Evolutionary conservation across 2,888 invertebrate genomes (phyloP), one percentile per base, ranked within the genome.

Genomic region (Cantharis flavilabris): DNA sequence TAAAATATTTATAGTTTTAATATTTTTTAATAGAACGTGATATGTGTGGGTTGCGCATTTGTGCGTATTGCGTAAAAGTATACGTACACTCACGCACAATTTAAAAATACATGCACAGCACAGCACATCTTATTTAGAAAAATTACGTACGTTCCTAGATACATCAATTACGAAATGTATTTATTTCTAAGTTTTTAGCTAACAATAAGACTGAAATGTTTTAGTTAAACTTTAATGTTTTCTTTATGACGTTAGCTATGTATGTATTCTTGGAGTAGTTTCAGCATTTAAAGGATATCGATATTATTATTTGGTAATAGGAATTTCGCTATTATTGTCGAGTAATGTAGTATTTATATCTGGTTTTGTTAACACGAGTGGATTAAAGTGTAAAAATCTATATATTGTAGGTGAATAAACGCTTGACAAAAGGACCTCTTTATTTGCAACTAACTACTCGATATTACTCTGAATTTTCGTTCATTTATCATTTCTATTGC

Each of bases 61-160:
- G 70, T 79, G 71, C 71, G 69, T 77, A 79, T 80, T 80, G 80
- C 80, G 79, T 80, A 80, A 81, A 80, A 70, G 73, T 69, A 73
- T 76, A 79, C 79, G 75, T 72, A 76, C 79, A 76, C 76, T 74
- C 76, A 80, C 75, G 78, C 80, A 75, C 71, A 76, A 81, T 80
- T 77, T 77, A 76, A 80, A 81, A 80, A 80, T 78, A 81, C 76
- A 80, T 69, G 20, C 65, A 20, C 14, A n/a, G 65, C 65, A 26
- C 80, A 76, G 74, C 70, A 78, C 76, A 73, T 76, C 81, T 63
- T 79, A 72, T 70, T 78, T 76, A 78, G 71, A 79, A 80, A 80
- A 80, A 81, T 81, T 80, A 77, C 76, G 33, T 76, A 73, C 76
- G 71, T 73, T 62, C 76, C 69, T 69, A 69, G 71, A 71, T 62